Conservation (phyloP, 2,888 invertebrate species). For the Proisotoma minuta region DNA sequence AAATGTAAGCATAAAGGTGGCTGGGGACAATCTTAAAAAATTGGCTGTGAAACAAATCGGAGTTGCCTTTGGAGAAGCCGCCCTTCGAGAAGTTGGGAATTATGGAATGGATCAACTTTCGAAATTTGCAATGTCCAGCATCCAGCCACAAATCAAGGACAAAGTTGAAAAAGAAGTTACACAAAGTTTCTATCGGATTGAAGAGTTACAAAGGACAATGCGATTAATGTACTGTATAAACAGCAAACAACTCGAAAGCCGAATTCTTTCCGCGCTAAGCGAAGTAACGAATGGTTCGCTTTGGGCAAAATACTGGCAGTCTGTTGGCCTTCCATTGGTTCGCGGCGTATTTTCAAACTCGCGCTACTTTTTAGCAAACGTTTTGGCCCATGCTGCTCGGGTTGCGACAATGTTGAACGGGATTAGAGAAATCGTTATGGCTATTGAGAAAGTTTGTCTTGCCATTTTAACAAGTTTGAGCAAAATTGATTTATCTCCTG, state of each 20-base stretch:
- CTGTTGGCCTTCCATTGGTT: conserved; percentile 9
- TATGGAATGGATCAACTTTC: neutral
- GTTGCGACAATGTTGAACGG: conserved; percentile 4
- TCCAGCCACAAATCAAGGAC: neutral
- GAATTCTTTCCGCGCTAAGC: conserved; percentile 6
- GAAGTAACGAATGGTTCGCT: neutral
- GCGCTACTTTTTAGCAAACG: conserved; percentile 2
- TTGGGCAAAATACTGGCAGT: conserved; percentile 9
- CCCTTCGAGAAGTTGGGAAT: conserved; percentile 7
- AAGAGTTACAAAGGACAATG: neutral
- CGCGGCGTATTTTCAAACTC: conserved; percentile 11
- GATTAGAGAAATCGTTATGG: neutral
- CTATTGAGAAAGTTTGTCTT: neutral
- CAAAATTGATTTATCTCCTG: neutral
- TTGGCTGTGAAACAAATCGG: conserved; percentile 12
- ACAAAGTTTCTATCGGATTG: neutral
- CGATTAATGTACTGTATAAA: neutral
- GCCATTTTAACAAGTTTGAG: neutral
- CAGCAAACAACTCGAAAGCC: neutral
- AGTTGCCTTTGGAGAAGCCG: conserved; percentile 7
- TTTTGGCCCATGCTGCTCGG: neutral
- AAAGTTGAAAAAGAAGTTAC: neutral
- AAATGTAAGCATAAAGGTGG: neutral
- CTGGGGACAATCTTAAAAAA: neutral
- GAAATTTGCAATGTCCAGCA: conserved; percentile 14